Base-by-base conservation (phyloP, 64 coral and sea anemone genomes). In the Cladopsammia gracilis region DNA sequence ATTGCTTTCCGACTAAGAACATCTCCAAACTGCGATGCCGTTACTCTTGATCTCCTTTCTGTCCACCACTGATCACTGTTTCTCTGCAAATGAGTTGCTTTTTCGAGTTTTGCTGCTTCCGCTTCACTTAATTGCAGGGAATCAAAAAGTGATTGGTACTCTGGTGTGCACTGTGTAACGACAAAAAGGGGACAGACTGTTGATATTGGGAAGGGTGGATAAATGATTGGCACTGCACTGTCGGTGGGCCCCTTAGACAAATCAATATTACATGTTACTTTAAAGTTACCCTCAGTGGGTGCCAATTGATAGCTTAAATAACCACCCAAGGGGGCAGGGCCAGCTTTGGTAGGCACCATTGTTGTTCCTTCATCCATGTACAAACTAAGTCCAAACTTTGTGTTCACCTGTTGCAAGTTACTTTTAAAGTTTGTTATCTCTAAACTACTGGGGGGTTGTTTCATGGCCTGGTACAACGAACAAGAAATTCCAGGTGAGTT, bases 1-100 rank as follows among this genome's bases (percentile, higher is more conserved):
- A 88, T n/a, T 56, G 48, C 75, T 48, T 91, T 91, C 19, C 47
- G 7, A 91, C 14, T 46, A 24, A 91, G 16, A 46, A 73, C 48
- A 45, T 83, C 67, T 60, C 89, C 66, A 91, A 91, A 91, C 72
- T 50, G 43, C 44, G 78, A 91, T 42, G 89, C 68, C 23, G 78
- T 82, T 16, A 83, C n/a, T 71, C 67, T 81, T 19, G 25, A 66
- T 48, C 46, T 91, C 12, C 89, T 84, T 74, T 91, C 67, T 26
- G 50, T 61, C 89, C 89, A 91, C 76, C 89, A 84, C 61, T 34
- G 23, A 11, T 25, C 74, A 46, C 54, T 91, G 8, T 71, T 52
- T 62, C 15, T 4, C 62, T 91, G 89, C 54, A 49, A 57, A 23
- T 48, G 8, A 24, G 89, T 82, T 49, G 72, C 76, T 24, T 16